Percentiles rank a stretch among this genome's conserved stretches.
These are phyloP conservation scores for Silvanus unidentatus DNA, from an alignment of 2,888 invertebrate species.

Conservation along the genomic window DNA sequence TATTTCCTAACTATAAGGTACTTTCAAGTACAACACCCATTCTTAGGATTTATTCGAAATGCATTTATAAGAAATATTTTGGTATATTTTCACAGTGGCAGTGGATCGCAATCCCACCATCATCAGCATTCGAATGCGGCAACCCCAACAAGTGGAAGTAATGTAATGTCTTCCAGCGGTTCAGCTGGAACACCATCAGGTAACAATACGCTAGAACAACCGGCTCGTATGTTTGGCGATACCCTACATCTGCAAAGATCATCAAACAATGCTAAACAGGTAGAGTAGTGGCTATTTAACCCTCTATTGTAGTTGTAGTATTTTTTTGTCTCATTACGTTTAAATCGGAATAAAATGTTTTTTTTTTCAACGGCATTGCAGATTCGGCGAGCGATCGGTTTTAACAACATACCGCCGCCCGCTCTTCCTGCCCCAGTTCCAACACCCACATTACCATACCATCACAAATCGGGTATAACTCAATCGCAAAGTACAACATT, in stretches of 20 bases:
- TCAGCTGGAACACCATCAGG: constrained; percentile 41
- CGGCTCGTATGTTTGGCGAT: constrained; percentile 69
- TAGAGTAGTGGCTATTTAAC: constrained; percentile 34
- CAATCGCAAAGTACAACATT: constrained; percentile 61
- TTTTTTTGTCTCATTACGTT: too few relatives aligned
- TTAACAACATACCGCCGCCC: constrained; percentile 64
- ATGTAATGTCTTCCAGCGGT: constrained; percentile 29
- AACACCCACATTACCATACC: constrained; percentile 49
- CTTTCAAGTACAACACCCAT: too few relatives aligned
- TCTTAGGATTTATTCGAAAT: too few relatives aligned
- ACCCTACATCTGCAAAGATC: constrained; percentile 53
- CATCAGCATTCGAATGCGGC: constrained; percentile 21
- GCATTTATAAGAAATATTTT: too few relatives aligned
- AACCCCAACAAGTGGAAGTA: constrained; percentile 30
- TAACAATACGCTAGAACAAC: constrained; percentile 47
- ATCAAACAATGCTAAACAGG: constrained; percentile 49
- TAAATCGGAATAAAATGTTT: too few relatives aligned
- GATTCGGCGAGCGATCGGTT: constrained; percentile 52
- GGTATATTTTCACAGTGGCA: constrained; percentile 31
- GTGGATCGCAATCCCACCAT: constrained; percentile 23
- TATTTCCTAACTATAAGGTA: too few relatives aligned
- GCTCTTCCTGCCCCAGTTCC: constrained; percentile 68
- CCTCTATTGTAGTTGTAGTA: background rate
- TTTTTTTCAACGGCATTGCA: constrained; percentile 16
- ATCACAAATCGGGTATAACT: constrained; percentile 43